Base-by-base conservation (phyloP, 1,140 invertebrate genomes). In the Lepidostoma basale region DNA sequence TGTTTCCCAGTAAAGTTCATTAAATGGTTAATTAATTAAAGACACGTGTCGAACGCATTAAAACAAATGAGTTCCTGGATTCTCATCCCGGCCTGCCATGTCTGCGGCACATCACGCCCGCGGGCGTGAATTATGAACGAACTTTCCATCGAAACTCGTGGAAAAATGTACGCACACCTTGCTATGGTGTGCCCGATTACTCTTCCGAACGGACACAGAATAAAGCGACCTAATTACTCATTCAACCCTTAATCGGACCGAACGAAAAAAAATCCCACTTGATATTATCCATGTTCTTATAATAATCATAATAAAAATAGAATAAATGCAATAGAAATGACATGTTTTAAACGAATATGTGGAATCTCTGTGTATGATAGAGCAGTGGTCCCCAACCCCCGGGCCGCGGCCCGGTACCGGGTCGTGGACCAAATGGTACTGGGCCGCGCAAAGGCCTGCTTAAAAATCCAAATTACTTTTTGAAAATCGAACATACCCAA, bases 41-140 rank as follows among this genome's bases (percentile, higher is more conserved):
- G 39, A 59, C 56, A 59, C 56, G 56, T 59, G 56, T 59, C 22
- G 33, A 42, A 39, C 23, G 3, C 56, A 59, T 59, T 59, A 39
- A 42, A 59, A 59, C 18, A 40, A 42, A 59, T 16, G 56, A 59
- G 56, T 59, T 42, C 26, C 1, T 10, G 20, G 56, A 59, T 40
- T 40, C 56, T 59, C 22, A 25, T 59, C 56, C 23, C 20, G 4
- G 30, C 8, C 12, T 59, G 56, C 22, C 56, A 59, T 59, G 36
- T 59, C 23, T 59, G 54, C 22, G 20, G 20, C 56, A 25, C 56
- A 59, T 42, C 56, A 59, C 33, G 16, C 56, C 52, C 26, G 33
- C 16, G 20, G 20, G 56, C 6, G 33, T 59, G 36, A 59, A 59
- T 59, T 59, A 59, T 59, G 56, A 42, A 56, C 26, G 12, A 40